phyloP scores from a whole-genome alignment of 2,797 vertebrate genomes.

The Pagetopsis macropterus region DNA sequence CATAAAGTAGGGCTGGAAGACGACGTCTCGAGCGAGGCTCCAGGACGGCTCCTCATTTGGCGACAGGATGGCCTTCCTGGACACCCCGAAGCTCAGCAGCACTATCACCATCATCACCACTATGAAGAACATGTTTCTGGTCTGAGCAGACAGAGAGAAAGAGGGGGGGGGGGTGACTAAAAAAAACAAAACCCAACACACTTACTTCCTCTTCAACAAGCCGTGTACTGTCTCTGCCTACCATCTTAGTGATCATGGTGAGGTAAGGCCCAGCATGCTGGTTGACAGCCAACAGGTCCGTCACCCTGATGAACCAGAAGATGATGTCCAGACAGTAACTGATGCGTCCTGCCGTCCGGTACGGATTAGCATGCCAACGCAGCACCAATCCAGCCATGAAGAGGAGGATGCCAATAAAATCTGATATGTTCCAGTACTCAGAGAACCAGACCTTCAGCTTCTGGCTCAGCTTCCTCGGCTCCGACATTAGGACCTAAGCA shows the following conservation, averaged over 20 bases:
- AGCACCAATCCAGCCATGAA: slow-evolving; percentile 89
- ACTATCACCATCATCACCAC: slow-evolving; percentile 98
- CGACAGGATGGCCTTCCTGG: slow-evolving; percentile 94
- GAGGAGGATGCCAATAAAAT: slow-evolving; percentile 90
- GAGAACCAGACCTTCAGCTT: slow-evolving; percentile 96
- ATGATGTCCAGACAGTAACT: slow-evolving; percentile 96
- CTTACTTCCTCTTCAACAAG: background rate
- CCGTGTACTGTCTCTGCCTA: slow-evolving; percentile 65
- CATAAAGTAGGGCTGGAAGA: slow-evolving; percentile 99
- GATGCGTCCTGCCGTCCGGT: slow-evolving; percentile 85
- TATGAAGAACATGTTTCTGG: slow-evolving; percentile 98
- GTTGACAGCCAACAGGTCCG: slow-evolving; percentile 96
- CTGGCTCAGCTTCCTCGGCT: slow-evolving; percentile 90
- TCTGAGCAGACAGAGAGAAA: slow-evolving; percentile 77
- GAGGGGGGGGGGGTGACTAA: background rate
- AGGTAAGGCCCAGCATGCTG: slow-evolving; percentile 95
- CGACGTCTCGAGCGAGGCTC: slow-evolving; percentile 89
- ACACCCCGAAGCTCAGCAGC: slow-evolving; percentile 94
- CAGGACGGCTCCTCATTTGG: slow-evolving; percentile 92
- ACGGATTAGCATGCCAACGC: slow-evolving; percentile 83
- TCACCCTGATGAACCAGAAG: slow-evolving; percentile 94
- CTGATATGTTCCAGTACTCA: slow-evolving; percentile 98
- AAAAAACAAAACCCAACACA: background rate
- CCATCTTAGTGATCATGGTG: slow-evolving; percentile 99
- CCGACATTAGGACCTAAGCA: slow-evolving; percentile 89